Base-by-base conservation (phyloP, 2,797 vertebrate species). In the Gallinago solitaria region DNA sequence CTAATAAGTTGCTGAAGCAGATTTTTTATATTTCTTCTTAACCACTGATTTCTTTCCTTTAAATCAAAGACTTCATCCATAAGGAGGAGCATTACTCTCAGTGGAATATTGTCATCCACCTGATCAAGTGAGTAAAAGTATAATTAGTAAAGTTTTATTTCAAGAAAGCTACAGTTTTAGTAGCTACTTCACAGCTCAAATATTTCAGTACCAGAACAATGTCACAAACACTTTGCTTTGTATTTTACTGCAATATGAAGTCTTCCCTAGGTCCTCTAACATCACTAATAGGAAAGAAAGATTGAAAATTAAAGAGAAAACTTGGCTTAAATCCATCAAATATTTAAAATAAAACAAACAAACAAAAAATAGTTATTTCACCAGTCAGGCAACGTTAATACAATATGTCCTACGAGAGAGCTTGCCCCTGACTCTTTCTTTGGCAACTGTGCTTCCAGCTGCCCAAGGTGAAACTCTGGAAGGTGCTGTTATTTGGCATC, bases 1-100 rank as follows among this genome's bases (percentile, higher is more conserved):
- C 98, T 98, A 97, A 99, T 99, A 93, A 99, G 99, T 90, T 99
- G 99, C 89, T 99, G 99, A 79, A 99, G 98, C 69, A 99, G 98
- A 95, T 99, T 99, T 98, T 99, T 99, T n/a, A 99, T 99, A 97
- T 99, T 99, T 96, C 99, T 98, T 95, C 99, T 98, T 96, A 99
- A 98, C 99, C 99, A 99, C 92, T 99, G 99, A 98, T 99, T 99
- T 97, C 99, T 99, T 98, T 99, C 99, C 97, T 99, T 99, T 56
- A 99, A 98, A 97, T 99, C 99, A 59, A 99, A 99, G 91, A 99
- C 99, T 98, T 99, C 99, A 70, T 99, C 99, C 99, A 99, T 99
- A 87, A 99, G 98, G 64, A 99, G 98, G 71, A 99, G 98, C 99
- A 99, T 99, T 70, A 99, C 99, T 85, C 99, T 98, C 75, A 99